phyloP scores from a whole-genome alignment of 2,888 invertebrate genomes.

The Polydesmus complanatus region DNA sequence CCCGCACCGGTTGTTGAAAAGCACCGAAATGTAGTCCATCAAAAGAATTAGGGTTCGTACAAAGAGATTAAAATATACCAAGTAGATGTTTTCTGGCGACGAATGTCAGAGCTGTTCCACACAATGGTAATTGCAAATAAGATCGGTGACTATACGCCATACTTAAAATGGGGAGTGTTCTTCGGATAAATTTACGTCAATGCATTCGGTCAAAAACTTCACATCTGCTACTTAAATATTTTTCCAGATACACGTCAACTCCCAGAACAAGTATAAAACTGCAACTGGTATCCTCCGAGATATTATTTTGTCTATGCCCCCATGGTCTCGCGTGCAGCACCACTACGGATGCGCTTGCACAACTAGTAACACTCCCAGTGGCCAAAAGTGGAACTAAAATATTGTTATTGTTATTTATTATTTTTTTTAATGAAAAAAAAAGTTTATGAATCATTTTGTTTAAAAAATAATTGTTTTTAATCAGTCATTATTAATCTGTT shows the following conservation, averaged over 20 bases:
- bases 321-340: no score
- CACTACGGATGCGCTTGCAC: no score
- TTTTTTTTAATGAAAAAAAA: no score
- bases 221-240: not conserved
- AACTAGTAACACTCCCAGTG: no score
- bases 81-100: not conserved
- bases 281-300: not conserved
- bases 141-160: conserved; percentile 4
- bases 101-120: not conserved
- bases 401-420: no score
- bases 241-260: not conserved
- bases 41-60: not conserved
- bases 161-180: not conserved
- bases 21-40: not conserved
- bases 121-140: not conserved
- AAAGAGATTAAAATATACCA: not conserved
- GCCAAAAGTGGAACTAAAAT: no score
- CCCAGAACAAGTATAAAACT: not conserved
- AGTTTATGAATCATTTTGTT: no score
- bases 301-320: no score
- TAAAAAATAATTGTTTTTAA: no score
- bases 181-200: not conserved
- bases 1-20: no score
- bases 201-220: not conserved
- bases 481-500: no score